A percentile compares a stretch with the other conserved stretches of the same genome.
These are phyloP conservation scores for Cyprinodon tularosa DNA, from an alignment of 2,113 vertebrate genomes.

Conservation along the genomic window DNA sequence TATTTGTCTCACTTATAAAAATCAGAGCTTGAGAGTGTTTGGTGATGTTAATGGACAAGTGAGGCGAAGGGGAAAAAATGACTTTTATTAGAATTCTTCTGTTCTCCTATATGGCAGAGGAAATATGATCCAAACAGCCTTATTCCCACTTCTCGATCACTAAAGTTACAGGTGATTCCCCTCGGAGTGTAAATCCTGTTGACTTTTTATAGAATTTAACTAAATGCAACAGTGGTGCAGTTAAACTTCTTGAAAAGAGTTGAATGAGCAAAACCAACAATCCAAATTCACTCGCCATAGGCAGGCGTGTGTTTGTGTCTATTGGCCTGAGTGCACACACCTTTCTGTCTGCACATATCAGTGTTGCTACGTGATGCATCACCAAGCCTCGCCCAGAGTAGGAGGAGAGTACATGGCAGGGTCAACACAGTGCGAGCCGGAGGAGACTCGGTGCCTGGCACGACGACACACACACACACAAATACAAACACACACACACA, in stretches of 20 bases:
- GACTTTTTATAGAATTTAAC: neutral
- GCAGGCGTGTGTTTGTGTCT: constrained; percentile 36
- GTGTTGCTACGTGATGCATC: constrained; percentile 55
- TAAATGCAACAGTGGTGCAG: neutral
- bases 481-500: constrained; percentile 42
- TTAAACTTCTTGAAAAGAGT: constrained; percentile 18
- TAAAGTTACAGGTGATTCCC: constrained; percentile 38
- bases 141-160: constrained; percentile 44
- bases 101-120: constrained; percentile 21
- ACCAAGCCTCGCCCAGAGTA: constrained; percentile 69
- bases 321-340: constrained; percentile 28
- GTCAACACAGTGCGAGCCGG: constrained; percentile 74
- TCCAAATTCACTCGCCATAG: constrained; percentile 19
- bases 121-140: constrained; percentile 27
- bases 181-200: constrained; percentile 22
- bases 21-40: constrained; percentile 47
- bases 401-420: constrained; percentile 77
- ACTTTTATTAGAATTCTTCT: constrained; percentile 60
- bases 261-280: constrained; percentile 24
- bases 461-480: constrained; percentile 65
- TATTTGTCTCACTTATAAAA: constrained; percentile 70
- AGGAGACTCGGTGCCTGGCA: constrained; percentile 81
- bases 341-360: constrained; percentile 56
- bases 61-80: constrained; percentile 37
- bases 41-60: constrained; percentile 58